Evolutionary conservation across 2,888 invertebrate species (phyloP).

Genomic region (Netelia fuscicornis): DNA sequence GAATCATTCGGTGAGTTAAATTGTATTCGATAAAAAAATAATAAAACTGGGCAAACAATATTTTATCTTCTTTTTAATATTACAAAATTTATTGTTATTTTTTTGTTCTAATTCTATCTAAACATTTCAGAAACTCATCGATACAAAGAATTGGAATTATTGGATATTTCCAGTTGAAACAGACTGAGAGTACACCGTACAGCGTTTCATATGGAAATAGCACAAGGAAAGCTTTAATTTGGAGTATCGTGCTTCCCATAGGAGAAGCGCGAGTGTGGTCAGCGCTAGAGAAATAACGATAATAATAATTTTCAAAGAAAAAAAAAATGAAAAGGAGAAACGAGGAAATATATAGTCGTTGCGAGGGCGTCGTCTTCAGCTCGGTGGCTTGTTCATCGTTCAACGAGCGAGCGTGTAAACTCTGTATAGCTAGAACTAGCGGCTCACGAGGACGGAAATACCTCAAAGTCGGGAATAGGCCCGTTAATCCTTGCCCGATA

Average conservation of each 20-base stretch:
- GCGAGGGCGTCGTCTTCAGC: neutral
- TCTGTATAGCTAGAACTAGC: neutral
- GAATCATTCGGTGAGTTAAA: too few species aligned
- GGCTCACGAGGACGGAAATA: constrained; percentile 71
- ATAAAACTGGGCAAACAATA: too few species aligned
- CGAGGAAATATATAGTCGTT: neutral
- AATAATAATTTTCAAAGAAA: neutral
- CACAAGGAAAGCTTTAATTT: neutral
- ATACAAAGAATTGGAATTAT: too few species aligned
- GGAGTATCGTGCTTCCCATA: neutral
- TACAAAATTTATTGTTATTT: too few species aligned
- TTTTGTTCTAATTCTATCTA: too few species aligned
- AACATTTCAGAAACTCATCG: too few species aligned
- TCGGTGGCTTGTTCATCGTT: neutral
- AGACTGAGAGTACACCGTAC: too few species aligned
- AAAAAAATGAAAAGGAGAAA: neutral
- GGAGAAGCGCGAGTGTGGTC: neutral
- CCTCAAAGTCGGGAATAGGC: constrained; percentile 73
- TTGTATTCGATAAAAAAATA: too few species aligned
- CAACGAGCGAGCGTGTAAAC: neutral
- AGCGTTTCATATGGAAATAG: too few species aligned
- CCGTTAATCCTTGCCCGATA: constrained; percentile 72
- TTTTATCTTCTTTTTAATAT: too few species aligned
- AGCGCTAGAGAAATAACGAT: neutral
- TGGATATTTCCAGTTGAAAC: too few species aligned